Base-by-base conservation (phyloP, 2,113 vertebrate species). In the Dunckerocampus dactyliophorus region DNA sequence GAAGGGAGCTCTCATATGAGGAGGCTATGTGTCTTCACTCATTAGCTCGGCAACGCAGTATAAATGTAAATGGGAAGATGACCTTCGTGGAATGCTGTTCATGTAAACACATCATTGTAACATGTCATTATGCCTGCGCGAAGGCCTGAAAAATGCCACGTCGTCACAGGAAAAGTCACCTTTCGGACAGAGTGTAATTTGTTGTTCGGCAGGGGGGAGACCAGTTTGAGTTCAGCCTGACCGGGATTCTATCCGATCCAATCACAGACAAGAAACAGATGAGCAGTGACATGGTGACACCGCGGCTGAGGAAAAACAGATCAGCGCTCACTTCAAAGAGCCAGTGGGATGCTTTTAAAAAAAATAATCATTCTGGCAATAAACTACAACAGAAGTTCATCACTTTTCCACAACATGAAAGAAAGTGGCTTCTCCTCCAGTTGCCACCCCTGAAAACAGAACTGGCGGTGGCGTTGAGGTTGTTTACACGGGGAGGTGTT, bases 371-470 rank as follows among this genome's bases (percentile, higher is more conserved):
- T 80, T 84, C 82, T 47, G 43, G 82, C 81, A 82, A 80, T 89
- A 90, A 89, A 89, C 79, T 79, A 81, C 79, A 77, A 75, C 82
- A 83, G 71, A 77, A 75, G 74, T 86, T 85, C 84, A 84, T 87
- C 73, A 24, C 71, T 84, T 80, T 82, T 87, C 77, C 82, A 48
- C 47, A 48, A 88, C 84, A 86, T 89, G 83, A 89, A 89, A 88
- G 83, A 77, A 73, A 74, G 77, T 81, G 69, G 67, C 62, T 60
- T 72, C 78, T 76, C 73, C 62, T 72, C 19, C n/a, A 82, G 80
- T 69, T 56, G 75, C 76, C 60, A 54, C 65, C 67, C 69, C 68
- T 5, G 31, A 62, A 69, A 72, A 65, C 62, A 62, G 17, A 49
- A 65, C 65, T 63, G 58, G 59, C 54, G 67, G 47, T 59, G 54